Evolutionary conservation across 2,888 invertebrate genomes (phyloP).

Genomic region (Napeogenes inachia): DNA sequence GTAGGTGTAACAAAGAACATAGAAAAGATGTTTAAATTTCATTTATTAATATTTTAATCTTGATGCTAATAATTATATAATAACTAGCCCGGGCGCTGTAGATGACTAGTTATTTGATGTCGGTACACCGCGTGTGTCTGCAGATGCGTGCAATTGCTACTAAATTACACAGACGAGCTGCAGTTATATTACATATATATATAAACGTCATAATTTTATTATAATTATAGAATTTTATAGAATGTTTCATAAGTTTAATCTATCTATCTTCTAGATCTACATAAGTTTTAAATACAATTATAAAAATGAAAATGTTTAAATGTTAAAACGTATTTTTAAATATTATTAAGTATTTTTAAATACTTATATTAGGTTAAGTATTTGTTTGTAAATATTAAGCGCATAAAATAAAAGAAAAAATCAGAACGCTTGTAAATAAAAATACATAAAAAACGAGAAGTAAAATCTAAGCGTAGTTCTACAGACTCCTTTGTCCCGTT

Average conservation of each 20-base stretch:
- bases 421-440: neutral
- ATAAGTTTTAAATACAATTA: too few species aligned
- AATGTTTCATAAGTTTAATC: too few species aligned
- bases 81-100: neutral
- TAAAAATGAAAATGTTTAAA: too few species aligned
- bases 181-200: conserved; percentile 6
- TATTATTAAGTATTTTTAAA: too few species aligned
- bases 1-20: too few species aligned
- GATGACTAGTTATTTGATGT: conserved; percentile 17
- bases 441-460: neutral
- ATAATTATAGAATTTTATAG: too few species aligned
- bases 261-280: too few species aligned
- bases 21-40: too few species aligned
- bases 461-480: conserved; percentile 59
- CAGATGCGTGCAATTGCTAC: conserved; percentile 25
- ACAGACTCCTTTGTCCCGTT: conserved; percentile 72
- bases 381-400: too few species aligned
- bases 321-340: too few species aligned
- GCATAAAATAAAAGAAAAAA: too few species aligned
- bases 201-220: neutral
- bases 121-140: conserved; percentile 17
- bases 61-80: neutral
- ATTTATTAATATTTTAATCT: neutral
- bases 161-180: conserved; percentile 22
- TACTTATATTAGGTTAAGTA: too few species aligned